Conservation (phyloP, 2,888 invertebrate genomes). For the Yponomeuta cagnagella region DNA sequence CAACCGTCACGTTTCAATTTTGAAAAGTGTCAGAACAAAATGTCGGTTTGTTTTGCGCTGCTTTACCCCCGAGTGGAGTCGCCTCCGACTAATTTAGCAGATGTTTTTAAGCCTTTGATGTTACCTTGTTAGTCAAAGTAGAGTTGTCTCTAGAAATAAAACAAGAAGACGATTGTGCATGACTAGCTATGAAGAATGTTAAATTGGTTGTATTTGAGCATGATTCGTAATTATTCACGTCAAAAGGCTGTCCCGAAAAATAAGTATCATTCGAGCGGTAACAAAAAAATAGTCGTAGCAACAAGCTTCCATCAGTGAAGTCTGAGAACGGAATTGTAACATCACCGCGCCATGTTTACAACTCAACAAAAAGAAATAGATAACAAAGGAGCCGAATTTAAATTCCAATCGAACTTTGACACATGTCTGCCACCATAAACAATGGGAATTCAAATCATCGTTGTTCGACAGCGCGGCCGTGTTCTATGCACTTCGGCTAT, state of each 20-base stretch:
- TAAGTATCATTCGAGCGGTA: slow-evolving; percentile 45
- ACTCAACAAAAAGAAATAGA: slow-evolving; percentile 66
- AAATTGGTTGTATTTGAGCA: slow-evolving; percentile 32
- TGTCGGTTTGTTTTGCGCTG: slow-evolving; percentile 69
- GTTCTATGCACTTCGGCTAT: slow-evolving; percentile 64
- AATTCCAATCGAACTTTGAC: slow-evolving; percentile 76
- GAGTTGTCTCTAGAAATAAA: background rate
- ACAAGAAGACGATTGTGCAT: slow-evolving; percentile 16
- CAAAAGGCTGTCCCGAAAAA: slow-evolving; percentile 67
- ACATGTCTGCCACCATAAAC: slow-evolving; percentile 77
- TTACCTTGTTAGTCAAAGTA: slow-evolving; percentile 28
- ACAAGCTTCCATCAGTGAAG: slow-evolving; percentile 55
- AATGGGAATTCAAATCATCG: slow-evolving; percentile 75
- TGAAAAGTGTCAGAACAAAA: slow-evolving; percentile 76
- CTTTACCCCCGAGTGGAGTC: slow-evolving; percentile 33
- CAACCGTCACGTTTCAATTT: slow-evolving; percentile 77
- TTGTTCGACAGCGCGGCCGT: slow-evolving; percentile 51
- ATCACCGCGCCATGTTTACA: slow-evolving; percentile 73
- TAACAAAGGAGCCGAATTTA: slow-evolving; percentile 75
- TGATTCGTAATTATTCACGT: slow-evolving; percentile 70
- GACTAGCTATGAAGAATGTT: slow-evolving; percentile 9
- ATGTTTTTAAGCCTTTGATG: slow-evolving; percentile 62
- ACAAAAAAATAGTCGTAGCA: slow-evolving; percentile 64
- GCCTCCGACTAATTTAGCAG: slow-evolving; percentile 60
- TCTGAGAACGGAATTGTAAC: slow-evolving; percentile 72